Percentiles rank a stretch among this genome's conserved stretches.
phyloP scores from a whole-genome alignment of 1,140 invertebrate genomes.

The Oncopodura yosiiana region DNA sequence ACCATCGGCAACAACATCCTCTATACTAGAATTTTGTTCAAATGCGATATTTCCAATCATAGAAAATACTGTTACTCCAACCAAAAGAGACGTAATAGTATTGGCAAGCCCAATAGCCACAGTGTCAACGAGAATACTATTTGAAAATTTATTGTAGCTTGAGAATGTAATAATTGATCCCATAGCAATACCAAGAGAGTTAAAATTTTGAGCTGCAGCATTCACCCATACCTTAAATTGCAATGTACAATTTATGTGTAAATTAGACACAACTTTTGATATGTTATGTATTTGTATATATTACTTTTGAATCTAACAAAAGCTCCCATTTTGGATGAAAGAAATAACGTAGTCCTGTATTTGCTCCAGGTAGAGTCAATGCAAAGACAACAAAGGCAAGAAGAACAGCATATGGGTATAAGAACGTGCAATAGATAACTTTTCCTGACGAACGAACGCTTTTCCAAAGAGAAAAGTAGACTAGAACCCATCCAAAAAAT shows the following conservation, averaged over 20 bases:
- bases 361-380: slow-evolving; percentile 68
- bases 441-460: slow-evolving; percentile 72
- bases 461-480: slow-evolving; percentile 89
- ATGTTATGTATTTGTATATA: background rate
- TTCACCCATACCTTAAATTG: slow-evolving; percentile 71
- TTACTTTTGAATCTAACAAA: slow-evolving; percentile 66
- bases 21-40: slow-evolving; percentile 64
- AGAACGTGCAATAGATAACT: slow-evolving; percentile 76
- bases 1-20: slow-evolving; percentile 75
- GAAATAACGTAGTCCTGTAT: slow-evolving; percentile 67
- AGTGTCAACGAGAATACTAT: slow-evolving; percentile 77
- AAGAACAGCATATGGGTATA: slow-evolving; percentile 70
- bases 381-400: slow-evolving; percentile 67
- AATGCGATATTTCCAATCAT: slow-evolving; percentile 75
- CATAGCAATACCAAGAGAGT: slow-evolving; percentile 81
- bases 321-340: slow-evolving; percentile 78
- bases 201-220: slow-evolving; percentile 84
- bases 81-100: slow-evolving; percentile 68
- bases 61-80: slow-evolving; percentile 77
- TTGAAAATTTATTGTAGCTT: slow-evolving; percentile 88
- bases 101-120: slow-evolving; percentile 71
- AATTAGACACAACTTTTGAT: background rate
- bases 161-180: slow-evolving; percentile 89
- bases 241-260: background rate
- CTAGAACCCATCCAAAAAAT: slow-evolving; percentile 75